Conservation (phyloP, 2,113 vertebrate species). For the Rhinoptilus africanus region DNA sequence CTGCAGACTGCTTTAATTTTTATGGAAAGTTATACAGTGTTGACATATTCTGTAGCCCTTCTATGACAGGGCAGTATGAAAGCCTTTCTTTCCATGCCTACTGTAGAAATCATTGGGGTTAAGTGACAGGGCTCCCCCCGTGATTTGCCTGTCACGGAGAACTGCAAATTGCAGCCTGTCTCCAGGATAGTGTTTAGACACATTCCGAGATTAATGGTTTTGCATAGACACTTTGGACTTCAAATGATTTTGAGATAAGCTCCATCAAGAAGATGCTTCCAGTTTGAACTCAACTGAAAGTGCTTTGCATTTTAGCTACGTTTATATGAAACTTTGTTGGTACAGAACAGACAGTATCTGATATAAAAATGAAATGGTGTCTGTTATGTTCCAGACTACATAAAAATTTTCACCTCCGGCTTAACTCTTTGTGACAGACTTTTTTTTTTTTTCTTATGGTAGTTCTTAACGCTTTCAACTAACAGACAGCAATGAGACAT, state of each 20-base stretch:
- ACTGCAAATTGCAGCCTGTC: slow-evolving; percentile 77
- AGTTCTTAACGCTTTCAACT: slow-evolving; percentile 29
- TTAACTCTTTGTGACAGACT: background rate
- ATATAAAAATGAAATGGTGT: slow-evolving; percentile 24
- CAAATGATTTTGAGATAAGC: slow-evolving; percentile 66
- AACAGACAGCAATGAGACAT: background rate
- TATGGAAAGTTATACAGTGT: slow-evolving; percentile 59
- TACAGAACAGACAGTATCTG: background rate
- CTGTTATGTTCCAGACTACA: background rate
- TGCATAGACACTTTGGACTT: slow-evolving; percentile 76
- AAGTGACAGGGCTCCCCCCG: slow-evolving; percentile 67
- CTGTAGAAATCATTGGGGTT: slow-evolving; percentile 70
- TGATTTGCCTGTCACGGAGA: slow-evolving; percentile 73
- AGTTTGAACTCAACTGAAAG: slow-evolving; percentile 38
- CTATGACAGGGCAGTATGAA: slow-evolving; percentile 56
- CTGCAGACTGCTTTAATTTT: slow-evolving; percentile 49
- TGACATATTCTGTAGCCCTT: slow-evolving; percentile 67
- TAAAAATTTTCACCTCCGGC: background rate
- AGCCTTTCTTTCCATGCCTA: slow-evolving; percentile 53
- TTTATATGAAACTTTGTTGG: background rate
- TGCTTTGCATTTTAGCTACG: background rate
- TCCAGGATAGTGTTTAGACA: slow-evolving; percentile 73
- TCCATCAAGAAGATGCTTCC: slow-evolving; percentile 64
- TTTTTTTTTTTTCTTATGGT: background rate
- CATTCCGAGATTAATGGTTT: slow-evolving; percentile 80